Evolutionary conservation across 2,888 invertebrate species (phyloP), one percentile per base, ranked within the genome.

Genomic region (Ptychoptera albimana): DNA sequence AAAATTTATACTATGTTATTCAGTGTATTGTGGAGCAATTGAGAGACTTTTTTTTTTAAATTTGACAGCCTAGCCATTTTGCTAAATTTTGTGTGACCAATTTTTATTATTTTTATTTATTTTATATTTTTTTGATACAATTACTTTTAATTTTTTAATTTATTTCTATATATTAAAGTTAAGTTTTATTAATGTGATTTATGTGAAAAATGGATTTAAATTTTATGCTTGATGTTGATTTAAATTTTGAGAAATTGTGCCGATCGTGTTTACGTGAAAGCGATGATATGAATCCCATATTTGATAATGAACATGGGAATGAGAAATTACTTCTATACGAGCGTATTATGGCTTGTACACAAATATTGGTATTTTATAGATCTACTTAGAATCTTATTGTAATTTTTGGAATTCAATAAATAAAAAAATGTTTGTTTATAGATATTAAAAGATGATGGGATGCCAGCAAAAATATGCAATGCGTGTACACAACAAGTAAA

Each of bases 381-480:
- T 13, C 5, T n/a, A n/a, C n/a, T n/a, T n/a, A n/a, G n/a, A n/a
- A 15, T 13, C 4, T 13, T 42, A 12, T 23, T 12, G 16, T 16
- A 29, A 12, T 23, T 12, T 15, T 32, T 23, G 12, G 12, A 23
- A 36, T 42, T 16, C 13, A 9, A 32, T 32, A 10, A 11, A 16
- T 5, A 15, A 39, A 15, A 9, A 12, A 8, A 12, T 14, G 15
- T 34, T n/a, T 12, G 4, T 15, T 41, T 41, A 8, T 23, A 42
- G 51, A 39, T 51, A 29, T 23, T 37, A 1, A 23, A 35, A 35
- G 45, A 50, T 34, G 51, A 51, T 43, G 48, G 44, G 6, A 35
- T 51, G 39, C 51, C 51, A 14, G 37, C 45, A 34, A 37, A 43
- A 46, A 44, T 49, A 31, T 51, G 51, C 41, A 39, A 29, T 10